These are phyloP conservation scores for Eueremaeus valkanovi DNA, from an alignment of 2,888 invertebrate species.

Conservation along the genomic window DNA sequence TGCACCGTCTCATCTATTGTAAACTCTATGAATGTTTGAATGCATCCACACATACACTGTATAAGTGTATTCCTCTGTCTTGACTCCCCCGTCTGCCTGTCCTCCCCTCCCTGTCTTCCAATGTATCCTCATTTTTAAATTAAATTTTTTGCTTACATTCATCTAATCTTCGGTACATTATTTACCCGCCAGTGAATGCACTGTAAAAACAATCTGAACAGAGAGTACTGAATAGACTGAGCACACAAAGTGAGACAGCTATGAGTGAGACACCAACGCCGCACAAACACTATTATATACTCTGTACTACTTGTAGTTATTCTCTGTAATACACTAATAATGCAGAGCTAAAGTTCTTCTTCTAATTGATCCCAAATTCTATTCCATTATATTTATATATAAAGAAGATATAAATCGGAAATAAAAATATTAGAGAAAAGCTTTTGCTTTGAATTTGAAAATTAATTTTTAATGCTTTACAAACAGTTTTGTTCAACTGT, in stretches of 20 bases:
- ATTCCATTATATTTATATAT: no score
- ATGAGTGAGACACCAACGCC: no score
- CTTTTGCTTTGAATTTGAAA: neutral
- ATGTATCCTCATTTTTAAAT: constrained; percentile 18
- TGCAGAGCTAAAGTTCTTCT: no score
- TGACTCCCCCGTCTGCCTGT: neutral
- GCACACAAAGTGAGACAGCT: no score
- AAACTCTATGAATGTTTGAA: neutral
- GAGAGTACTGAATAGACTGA: no score
- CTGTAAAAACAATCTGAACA: neutral
- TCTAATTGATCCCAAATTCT: no score
- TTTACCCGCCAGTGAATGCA: constrained; percentile 22
- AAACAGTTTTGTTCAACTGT: neutral
- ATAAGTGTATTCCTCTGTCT: constrained; percentile 17
- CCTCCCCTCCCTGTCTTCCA: constrained; percentile 24
- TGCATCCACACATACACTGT: neutral
- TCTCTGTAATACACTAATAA: no score
- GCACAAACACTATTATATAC: no score
- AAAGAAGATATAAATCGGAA: no score
- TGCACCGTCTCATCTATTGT: neutral
- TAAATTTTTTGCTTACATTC: constrained; percentile 32
- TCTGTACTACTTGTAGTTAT: no score
- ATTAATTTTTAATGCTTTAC: neutral
- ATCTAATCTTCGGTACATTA: constrained; percentile 18
- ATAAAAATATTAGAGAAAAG: no score